Percentiles rank a stretch among this genome's conserved stretches.
phyloP scores from a whole-genome alignment of 2,888 invertebrate species.

The Emesis furor region DNA sequence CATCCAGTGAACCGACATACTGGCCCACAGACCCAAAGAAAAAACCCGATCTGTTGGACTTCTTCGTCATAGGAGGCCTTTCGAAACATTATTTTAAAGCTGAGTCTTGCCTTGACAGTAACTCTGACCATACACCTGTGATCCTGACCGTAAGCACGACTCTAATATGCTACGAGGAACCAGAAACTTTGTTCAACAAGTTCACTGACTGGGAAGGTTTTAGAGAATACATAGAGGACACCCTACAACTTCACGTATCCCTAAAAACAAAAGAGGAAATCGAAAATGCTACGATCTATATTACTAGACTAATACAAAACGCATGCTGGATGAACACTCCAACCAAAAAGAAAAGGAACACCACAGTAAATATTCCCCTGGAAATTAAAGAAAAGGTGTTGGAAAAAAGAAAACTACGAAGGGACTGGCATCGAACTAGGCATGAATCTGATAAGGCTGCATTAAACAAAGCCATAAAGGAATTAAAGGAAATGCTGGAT shows the following conservation, averaged over 20 bases:
- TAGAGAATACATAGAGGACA: slow-evolving; percentile 35
- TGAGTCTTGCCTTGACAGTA: slow-evolving; percentile 64
- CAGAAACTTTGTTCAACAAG: slow-evolving; percentile 43
- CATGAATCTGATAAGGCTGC: slow-evolving; percentile 31
- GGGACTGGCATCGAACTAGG: slow-evolving; percentile 43
- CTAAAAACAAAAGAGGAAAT: slow-evolving; percentile 51
- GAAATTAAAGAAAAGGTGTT: slow-evolving; percentile 41
- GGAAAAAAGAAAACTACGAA: slow-evolving; percentile 54
- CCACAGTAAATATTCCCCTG: neutral
- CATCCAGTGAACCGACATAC: slow-evolving; percentile 67
- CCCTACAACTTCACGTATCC: slow-evolving; percentile 30
- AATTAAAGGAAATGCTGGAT: neutral
- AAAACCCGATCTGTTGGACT: slow-evolving; percentile 66
- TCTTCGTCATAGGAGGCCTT: slow-evolving; percentile 59
- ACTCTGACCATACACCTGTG: slow-evolving; percentile 69
- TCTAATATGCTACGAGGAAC: slow-evolving; percentile 12
- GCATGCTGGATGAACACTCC: no score
- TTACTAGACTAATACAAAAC: slow-evolving; percentile 36
- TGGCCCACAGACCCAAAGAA: slow-evolving; percentile 67
- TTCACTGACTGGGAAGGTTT: slow-evolving; percentile 64
- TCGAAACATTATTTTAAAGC: slow-evolving; percentile 20
- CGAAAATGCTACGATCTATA: slow-evolving; percentile 26
- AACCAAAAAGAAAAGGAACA: slow-evolving; percentile 7
- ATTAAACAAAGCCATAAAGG: slow-evolving; percentile 22
- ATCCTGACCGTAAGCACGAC: slow-evolving; percentile 57